Conservation (phyloP, 1,140 invertebrate species). For the Trissolcus basalis region DNA sequence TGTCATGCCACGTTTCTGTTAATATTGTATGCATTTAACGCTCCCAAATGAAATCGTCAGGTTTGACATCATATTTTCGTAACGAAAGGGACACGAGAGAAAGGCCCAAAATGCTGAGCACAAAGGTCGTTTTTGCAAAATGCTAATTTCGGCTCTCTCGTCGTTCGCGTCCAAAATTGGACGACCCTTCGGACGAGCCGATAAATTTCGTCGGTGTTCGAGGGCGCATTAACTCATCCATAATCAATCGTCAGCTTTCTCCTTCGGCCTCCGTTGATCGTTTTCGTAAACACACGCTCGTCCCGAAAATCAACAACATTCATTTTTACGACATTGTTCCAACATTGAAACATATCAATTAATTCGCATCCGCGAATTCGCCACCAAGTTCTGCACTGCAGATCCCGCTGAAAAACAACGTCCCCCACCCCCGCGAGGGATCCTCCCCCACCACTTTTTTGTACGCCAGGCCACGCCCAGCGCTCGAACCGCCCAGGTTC, state of each 20-base stretch:
- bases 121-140: too few relatives aligned
- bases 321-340: constrained; percentile 17
- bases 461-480: constrained; percentile 24
- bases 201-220: too few relatives aligned
- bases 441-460: not conserved
- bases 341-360: constrained; percentile 51
- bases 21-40: constrained; percentile 27
- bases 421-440: constrained; percentile 1
- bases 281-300: not conserved
- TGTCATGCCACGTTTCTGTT: constrained; percentile 25
- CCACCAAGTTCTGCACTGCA: constrained; percentile 46
- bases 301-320: constrained; percentile 26
- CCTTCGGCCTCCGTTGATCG: not conserved
- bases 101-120: too few relatives aligned
- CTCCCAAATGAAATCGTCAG: constrained; percentile 25
- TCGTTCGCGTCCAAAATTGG: too few relatives aligned
- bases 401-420: constrained; percentile 48
- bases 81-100: too few relatives aligned
- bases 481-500: not conserved
- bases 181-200: too few relatives aligned
- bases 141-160: too few relatives aligned
- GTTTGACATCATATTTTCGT: constrained; percentile 45
- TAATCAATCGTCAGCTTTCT: not conserved
- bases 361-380: constrained; percentile 39
- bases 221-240: too few relatives aligned